A percentile compares a stretch with the other conserved stretches of the same genome.
Conservation (phyloP, 1,140 invertebrate genomes). For the Drosophila erecta region DNA sequence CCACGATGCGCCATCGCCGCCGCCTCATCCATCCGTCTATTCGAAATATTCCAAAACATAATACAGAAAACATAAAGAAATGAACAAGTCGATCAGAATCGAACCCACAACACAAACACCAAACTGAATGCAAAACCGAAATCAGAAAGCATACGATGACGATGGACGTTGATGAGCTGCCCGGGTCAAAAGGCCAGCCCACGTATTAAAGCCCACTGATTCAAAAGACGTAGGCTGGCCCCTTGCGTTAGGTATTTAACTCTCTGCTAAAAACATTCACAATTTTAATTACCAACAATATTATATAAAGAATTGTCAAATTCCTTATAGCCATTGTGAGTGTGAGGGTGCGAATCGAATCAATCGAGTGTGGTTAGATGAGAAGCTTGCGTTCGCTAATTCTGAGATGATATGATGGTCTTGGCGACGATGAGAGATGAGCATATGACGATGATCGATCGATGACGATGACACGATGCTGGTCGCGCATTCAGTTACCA, state of each 20-base stretch:
- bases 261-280: conserved; percentile 63
- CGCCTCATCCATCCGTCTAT: conserved; percentile 61
- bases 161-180: conserved; percentile 54
- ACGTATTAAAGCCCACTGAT: conserved; percentile 16
- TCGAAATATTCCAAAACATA: conserved; percentile 14
- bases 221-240: conserved; percentile 47
- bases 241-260: conserved; percentile 78
- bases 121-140: conserved; percentile 15
- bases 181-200: conserved; percentile 55
- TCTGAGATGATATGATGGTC: conserved; percentile 52
- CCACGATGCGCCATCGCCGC: conserved; percentile 54
- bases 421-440: conserved; percentile 44
- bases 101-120: conserved; percentile 13
- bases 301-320: conserved; percentile 82
- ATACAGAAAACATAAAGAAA: background rate
- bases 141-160: conserved; percentile 33
- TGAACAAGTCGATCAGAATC: conserved; percentile 32
- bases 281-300: conserved; percentile 65
- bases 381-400: conserved; percentile 58
- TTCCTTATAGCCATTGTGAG: conserved; percentile 76
- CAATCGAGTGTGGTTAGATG: conserved; percentile 43
- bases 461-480: conserved; percentile 33
- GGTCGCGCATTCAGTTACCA: conserved; percentile 24
- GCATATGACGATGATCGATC: conserved; percentile 39
- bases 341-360: conserved; percentile 44